Percentiles rank a stretch among this genome's conserved stretches.
These are phyloP conservation scores for Zaprionus ghesquierei DNA, from an alignment of 1,140 invertebrate genomes.

Conservation along the genomic window DNA sequence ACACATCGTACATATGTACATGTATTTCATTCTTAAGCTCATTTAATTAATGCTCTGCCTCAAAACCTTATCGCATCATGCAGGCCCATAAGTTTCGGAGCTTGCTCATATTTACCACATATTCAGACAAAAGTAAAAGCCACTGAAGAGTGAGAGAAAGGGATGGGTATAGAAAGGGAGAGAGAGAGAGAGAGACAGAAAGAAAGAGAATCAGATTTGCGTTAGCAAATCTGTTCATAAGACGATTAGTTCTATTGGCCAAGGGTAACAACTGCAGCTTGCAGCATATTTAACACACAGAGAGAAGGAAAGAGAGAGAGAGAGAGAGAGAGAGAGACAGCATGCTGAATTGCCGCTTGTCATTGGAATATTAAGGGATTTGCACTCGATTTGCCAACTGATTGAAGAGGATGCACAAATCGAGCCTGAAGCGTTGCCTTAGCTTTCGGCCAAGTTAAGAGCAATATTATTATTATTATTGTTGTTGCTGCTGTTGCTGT, in stretches of 20 bases:
- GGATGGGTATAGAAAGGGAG: neutral
- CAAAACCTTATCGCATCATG: neutral
- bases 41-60: neutral
- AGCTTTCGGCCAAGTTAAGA: neutral
- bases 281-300: neutral
- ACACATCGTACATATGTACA: no score
- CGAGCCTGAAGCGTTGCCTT: neutral
- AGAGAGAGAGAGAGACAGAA: neutral
- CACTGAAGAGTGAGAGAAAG: neutral
- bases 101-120: neutral
- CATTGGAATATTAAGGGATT: slow-evolving; percentile 4
- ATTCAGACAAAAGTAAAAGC: neutral
- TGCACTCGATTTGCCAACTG: neutral
- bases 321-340: neutral
- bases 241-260: neutral
- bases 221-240: neutral
- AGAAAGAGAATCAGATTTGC: neutral
- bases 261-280: neutral
- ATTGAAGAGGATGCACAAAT: neutral
- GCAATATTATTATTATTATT: neutral
- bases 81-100: neutral
- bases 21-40: no score
- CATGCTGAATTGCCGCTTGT: neutral
- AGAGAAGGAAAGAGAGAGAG: neutral
- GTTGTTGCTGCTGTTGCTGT: neutral